Conservation (phyloP, 2,888 invertebrate species). For the Synanthedon andrenaeformis region DNA sequence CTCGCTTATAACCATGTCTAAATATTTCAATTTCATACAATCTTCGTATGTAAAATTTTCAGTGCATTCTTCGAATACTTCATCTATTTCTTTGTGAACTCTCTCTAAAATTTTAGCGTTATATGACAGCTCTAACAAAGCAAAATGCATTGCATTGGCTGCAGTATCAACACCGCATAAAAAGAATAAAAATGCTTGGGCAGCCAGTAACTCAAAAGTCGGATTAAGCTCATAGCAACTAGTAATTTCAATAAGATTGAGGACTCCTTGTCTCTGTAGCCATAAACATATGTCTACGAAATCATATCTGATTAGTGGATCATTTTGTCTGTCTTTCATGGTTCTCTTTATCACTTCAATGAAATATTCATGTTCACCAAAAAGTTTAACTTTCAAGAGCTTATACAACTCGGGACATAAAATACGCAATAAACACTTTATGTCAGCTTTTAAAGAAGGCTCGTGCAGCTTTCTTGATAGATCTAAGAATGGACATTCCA, state of each 20-base stretch:
- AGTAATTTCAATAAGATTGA: conserved; percentile 19
- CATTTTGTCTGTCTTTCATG: conserved; percentile 22
- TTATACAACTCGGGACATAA: conserved; percentile 24
- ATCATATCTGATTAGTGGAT: conserved; percentile 23
- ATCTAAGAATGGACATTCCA: conserved; percentile 1
- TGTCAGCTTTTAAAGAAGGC: conserved; percentile 17
- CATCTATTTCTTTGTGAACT: conserved; percentile 45
- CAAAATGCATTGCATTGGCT: conserved; percentile 43
- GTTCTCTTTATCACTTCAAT: conserved; percentile 34
- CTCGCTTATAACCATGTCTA: conserved; percentile 47
- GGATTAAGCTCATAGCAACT: conserved; percentile 32
- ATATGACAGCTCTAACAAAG: conserved; percentile 37
- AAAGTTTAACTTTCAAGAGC: conserved; percentile 26
- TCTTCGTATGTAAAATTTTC: conserved; percentile 33
- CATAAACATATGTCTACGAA: conserved; percentile 37
- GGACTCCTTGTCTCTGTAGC: conserved; percentile 27
- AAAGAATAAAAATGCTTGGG: conserved; percentile 58
- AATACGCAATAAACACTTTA: conserved; percentile 17
- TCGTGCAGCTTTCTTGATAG: conserved; percentile 29
- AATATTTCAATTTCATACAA: conserved; percentile 36
- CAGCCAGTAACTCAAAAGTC: conserved; percentile 39
- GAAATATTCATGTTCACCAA: conserved; percentile 39
- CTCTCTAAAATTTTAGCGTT: conserved; percentile 36
- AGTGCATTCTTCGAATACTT: conserved; percentile 20
- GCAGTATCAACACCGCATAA: conserved; percentile 55